Evolutionary conservation across 2,113 vertebrate genomes (phyloP).

Genomic region (Stegostoma tigrinum): DNA sequence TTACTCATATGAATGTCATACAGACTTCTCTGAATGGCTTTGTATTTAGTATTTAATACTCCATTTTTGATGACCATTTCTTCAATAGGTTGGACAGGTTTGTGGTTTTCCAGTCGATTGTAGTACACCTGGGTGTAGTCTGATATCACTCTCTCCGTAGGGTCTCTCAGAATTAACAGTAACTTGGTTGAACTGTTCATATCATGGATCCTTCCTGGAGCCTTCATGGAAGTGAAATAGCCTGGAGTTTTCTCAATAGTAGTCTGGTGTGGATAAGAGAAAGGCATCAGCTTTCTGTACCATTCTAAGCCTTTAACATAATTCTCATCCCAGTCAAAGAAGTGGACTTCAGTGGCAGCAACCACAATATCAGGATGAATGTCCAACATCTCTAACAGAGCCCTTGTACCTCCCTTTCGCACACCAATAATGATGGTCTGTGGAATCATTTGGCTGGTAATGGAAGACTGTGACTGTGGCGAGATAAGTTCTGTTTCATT

Average conservation of each 20-base stretch:
- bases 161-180: slow-evolving; percentile 80
- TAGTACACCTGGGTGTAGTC: slow-evolving; percentile 93
- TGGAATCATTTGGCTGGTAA: slow-evolving; percentile 69
- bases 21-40: slow-evolving; percentile 84
- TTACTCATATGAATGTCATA: slow-evolving; percentile 84
- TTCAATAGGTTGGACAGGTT: slow-evolving; percentile 84
- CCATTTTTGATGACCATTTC: slow-evolving; percentile 82
- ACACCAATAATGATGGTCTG: slow-evolving; percentile 88
- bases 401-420: slow-evolving; percentile 82
- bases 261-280: slow-evolving; percentile 81
- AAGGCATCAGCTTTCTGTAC: slow-evolving; percentile 83
- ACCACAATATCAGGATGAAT: slow-evolving; percentile 83
- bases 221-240: slow-evolving; percentile 80
- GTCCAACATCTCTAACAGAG: slow-evolving; percentile 84
- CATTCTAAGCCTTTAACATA: slow-evolving; percentile 81
- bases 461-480: slow-evolving; percentile 62
- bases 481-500: slow-evolving; percentile 61
- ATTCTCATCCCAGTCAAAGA: slow-evolving; percentile 92
- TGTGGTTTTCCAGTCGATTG: slow-evolving; percentile 83
- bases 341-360: slow-evolving; percentile 86
- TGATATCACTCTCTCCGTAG: slow-evolving; percentile 80
- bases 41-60: slow-evolving; percentile 78
- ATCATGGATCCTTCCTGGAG: slow-evolving; percentile 75
- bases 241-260: slow-evolving; percentile 89
- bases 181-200: slow-evolving; percentile 88